Base-by-base conservation (phyloP, 2,113 vertebrate genomes). In the Todiramphus saurophagus region DNA sequence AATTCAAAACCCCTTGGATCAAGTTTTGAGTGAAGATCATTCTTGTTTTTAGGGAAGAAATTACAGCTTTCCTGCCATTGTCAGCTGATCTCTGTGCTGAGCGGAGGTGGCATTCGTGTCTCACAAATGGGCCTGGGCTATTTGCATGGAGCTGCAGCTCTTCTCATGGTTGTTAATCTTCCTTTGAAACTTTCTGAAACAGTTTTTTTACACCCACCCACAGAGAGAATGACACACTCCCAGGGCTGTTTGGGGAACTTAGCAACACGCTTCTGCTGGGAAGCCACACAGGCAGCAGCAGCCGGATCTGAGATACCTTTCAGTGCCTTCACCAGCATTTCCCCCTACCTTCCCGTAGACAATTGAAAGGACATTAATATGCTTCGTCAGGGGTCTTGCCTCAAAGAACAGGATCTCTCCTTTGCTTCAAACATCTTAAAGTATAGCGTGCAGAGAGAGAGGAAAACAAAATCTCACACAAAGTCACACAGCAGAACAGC, bases 111-210 rank as follows among this genome's bases (percentile, higher is more conserved):
- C 63, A 27, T 83, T 94, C 3, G 3, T 68, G 63, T 74, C 93
- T 74, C 56, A 63, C 80, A 93, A 80, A 90, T 9, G 87, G 90
- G 63, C 67, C 92, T 9, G 44, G 83, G 70, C 58, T 87, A 64
- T 84, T n/a, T 43, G 18, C 79, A 73, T 35, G 37, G 69, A 90
- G 44, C 66, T 88, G 51, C 55, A 83, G 87, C 78, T 95, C 82
- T 73, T 88, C 94, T 79, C 60, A 5, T 56, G 51, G 85, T 43
- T 78, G 66, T 94, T 83, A 18, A 64, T 90, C 59, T 78, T 58
- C 83, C 75, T 75, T 33, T 68, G 76, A 94, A 95, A 97, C 73
- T 94, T 95, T 94, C 86, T 59, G 80, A 94, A 92, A 51, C 78
- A 86, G 55, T 59, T 86, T 77, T 94, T 93, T 88, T 87, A 90